A percentile compares a stretch with the other conserved stretches of the same genome.
Conservation (phyloP, 2,797 vertebrate genomes). For the Graptemys geographica region DNA sequence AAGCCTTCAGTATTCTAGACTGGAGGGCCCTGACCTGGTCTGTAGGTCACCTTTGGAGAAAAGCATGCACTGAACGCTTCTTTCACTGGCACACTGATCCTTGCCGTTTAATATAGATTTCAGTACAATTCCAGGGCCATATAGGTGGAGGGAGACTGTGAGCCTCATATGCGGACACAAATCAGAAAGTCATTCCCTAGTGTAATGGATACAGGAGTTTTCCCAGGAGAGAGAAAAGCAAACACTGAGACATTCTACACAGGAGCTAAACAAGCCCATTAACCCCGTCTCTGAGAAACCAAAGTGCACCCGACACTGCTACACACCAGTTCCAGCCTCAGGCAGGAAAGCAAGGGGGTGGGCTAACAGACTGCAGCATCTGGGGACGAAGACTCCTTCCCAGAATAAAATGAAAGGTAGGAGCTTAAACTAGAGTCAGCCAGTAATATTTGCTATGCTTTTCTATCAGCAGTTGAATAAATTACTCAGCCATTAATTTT, state of each 20-base stretch:
- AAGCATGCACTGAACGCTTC: not conserved
- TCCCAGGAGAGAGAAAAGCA: not conserved
- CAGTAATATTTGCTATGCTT: not conserved
- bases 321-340: not conserved
- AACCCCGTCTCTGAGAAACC: not conserved
- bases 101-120: accelerated
- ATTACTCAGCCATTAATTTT: not conserved
- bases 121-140: not conserved
- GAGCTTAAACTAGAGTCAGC: not conserved
- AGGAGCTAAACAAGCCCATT: not conserved
- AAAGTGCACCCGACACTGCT: not conserved
- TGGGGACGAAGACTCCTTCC: not conserved
- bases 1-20: not conserved
- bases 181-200: not conserved
- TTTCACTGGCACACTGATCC: not conserved
- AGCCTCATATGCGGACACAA: conserved; percentile 10
- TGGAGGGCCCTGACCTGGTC: not conserved
- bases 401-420: accelerated
- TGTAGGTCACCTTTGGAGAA: not conserved
- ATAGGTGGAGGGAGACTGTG: conserved; percentile 50
- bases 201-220: not conserved
- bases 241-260: not conserved
- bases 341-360: not conserved
- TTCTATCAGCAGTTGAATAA: not conserved
- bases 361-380: not conserved